A percentile compares a stretch with the other conserved stretches of the same genome.
Evolutionary conservation across 2,888 invertebrate genomes (phyloP).

Genomic region (Acrocera orbiculus): DNA sequence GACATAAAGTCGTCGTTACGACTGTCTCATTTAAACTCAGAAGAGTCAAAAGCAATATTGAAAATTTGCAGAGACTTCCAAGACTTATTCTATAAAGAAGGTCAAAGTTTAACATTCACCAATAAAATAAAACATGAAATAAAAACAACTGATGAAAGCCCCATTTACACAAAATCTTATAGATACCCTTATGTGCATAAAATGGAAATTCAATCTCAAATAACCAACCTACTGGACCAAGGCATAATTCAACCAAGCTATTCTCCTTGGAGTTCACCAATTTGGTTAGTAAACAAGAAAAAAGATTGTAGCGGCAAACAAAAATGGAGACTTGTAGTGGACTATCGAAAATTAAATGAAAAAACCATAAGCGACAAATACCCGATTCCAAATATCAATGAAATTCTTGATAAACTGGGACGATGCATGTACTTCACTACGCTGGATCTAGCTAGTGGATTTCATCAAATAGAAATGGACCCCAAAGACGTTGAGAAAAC

Average conservation of each 20-base stretch:
- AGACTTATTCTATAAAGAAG: too few relatives aligned
- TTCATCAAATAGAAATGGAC: conserved; percentile 15
- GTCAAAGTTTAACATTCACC: too few relatives aligned
- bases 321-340: neutral
- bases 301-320: neutral
- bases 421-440: conserved; percentile 20
- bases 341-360: neutral
- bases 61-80: neutral
- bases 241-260: neutral
- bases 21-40: neutral
- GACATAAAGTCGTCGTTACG: neutral
- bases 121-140: too few relatives aligned
- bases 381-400: neutral
- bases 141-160: conserved; percentile 4
- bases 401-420: conserved; percentile 12
- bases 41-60: neutral
- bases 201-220: conserved; percentile 11
- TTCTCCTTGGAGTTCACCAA: neutral
- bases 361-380: neutral
- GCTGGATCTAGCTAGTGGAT: conserved; percentile 16
- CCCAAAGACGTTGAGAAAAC: conserved; percentile 3
- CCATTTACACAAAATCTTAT: conserved; percentile 11
- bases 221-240: neutral
- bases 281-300: conserved; percentile 5
- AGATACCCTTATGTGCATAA: too few relatives aligned